Evolutionary conservation across 2,113 vertebrate genomes (phyloP), one percentile per base, ranked within the genome.

Genomic region (Mobula birostris): DNA sequence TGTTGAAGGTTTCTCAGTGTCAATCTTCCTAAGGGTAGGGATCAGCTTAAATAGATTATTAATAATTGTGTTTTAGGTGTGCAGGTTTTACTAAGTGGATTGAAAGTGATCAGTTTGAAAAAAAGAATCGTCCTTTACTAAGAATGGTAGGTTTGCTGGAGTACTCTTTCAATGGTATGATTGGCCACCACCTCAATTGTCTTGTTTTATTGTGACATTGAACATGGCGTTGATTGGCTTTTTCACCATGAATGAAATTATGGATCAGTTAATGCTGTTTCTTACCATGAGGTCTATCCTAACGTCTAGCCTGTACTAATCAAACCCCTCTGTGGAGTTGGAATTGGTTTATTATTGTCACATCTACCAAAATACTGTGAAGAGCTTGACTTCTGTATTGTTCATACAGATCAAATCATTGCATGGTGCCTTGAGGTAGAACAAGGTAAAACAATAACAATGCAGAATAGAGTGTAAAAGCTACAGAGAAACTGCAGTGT

Each of bases 1-100:
- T 24, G 68, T 36, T 24, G 32, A 48, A 48, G 9, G 63, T 48
- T 88, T 56, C 68, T 93, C 32, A 74, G 11, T 93, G 91, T 74
- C 32, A 70, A 74, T 36, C 21, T 70, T 48, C 68, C 91, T 93
- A 7, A 74, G 32, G 91, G 40, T 74, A 27, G 68, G 91, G 40
- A 74, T 91, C 66, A 66, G 88, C 58, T 91, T 91, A 63, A 36
- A 70, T 36, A 91, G 88, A 5, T 66, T 91, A 70, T 74, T 74
- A 74, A 74, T 74, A 74, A 74, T 85, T 85, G 82, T 27, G 48
- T 85, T 58, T 85, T 27, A 58, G 82, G 63, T 91, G 9, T 91
- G 68, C 32, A 27, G 66, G 17, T 12, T 70, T 87, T 87, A 63
- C 83, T 58, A 87, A 87, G 29, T 87, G 11, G 24, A n/a, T 87